Percentiles rank a stretch among this genome's conserved stretches.
phyloP scores from a whole-genome alignment of 2,888 invertebrate species.

The Steinernema scapterisci region DNA sequence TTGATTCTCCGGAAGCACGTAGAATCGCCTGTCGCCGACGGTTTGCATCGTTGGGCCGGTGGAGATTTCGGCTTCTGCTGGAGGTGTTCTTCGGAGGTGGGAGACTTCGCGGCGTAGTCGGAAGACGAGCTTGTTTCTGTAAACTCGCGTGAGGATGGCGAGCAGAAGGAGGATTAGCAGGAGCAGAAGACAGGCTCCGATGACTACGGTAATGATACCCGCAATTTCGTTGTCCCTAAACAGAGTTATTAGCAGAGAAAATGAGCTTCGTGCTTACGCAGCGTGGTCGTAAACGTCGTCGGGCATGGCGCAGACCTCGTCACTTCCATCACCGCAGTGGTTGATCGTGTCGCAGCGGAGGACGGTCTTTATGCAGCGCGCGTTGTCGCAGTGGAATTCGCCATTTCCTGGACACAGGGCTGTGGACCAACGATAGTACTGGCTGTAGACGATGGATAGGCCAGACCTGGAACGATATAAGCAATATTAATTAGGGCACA shows the following conservation, averaged over 20 bases:
- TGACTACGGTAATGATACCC: conserved; percentile 35
- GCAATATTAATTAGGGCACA: too few relatives aligned
- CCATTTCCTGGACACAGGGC: conserved; percentile 70
- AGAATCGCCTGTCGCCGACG: conserved; percentile 63
- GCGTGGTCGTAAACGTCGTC: conserved; percentile 30
- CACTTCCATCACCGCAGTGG: conserved; percentile 74
- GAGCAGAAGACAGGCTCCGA: conserved; percentile 39
- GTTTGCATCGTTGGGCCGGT: conserved; percentile 52
- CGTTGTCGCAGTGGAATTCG: conserved; percentile 78
- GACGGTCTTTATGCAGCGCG: conserved; percentile 73
- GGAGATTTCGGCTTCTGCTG: not conserved
- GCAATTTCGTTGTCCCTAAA: conserved; percentile 36
- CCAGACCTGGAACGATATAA: conserved; percentile 62
- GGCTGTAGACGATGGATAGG: conserved; percentile 76
- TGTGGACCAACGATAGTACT: conserved; percentile 60
- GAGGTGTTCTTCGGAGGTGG: not conserved
- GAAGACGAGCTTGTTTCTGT: conserved; percentile 40
- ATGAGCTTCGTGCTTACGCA: not conserved
- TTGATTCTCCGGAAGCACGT: conserved; percentile 55
- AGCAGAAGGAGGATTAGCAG: conserved; percentile 38
- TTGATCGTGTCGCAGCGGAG: conserved; percentile 79
- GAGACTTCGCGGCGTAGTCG: conserved; percentile 35
- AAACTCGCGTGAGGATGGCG: conserved; percentile 40
- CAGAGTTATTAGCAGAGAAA: not conserved
- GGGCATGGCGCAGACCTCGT: conserved; percentile 46